Conservation (phyloP, 2,888 invertebrate species). For the Epiblema foenella region DNA sequence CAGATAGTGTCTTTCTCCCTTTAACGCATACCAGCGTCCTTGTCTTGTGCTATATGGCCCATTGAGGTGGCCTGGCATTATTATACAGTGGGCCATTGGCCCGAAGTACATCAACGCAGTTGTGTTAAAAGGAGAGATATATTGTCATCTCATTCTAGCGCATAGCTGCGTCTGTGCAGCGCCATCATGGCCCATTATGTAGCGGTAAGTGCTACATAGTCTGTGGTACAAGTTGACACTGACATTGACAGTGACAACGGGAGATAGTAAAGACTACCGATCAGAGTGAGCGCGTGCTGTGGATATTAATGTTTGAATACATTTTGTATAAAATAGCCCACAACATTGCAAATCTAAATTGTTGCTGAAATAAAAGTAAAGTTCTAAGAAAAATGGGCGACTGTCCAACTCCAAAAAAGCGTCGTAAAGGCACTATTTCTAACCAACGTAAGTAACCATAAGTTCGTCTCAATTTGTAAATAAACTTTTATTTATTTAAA, state of each 20-base stretch:
- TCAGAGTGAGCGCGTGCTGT: conserved; percentile 2
- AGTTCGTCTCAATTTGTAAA: neutral
- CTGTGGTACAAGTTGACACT: conserved; percentile 43
- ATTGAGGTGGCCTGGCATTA: too few relatives aligned
- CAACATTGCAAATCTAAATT: neutral
- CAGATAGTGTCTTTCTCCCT: too few relatives aligned
- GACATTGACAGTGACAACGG: conserved; percentile 20
- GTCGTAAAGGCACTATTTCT: conserved; percentile 28
- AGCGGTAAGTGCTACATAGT: neutral
- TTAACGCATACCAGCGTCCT: too few relatives aligned
- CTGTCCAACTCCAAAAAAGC: conserved; percentile 34
- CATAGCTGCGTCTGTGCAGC: too few relatives aligned
- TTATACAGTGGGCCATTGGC: too few relatives aligned
- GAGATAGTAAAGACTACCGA: neutral
- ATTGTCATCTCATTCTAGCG: too few relatives aligned
- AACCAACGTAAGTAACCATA: conserved; percentile 24
- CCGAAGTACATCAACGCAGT: too few relatives aligned
- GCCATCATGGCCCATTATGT: too few relatives aligned
- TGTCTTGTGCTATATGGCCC: too few relatives aligned
- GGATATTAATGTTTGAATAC: neutral
- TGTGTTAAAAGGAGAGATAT: too few relatives aligned
- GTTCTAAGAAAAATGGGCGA: conserved; percentile 25
- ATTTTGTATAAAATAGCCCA: conserved; percentile 1
- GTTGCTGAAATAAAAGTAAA: neutral
- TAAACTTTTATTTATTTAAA: neutral